Evolutionary conservation across 2,113 vertebrate species (phyloP), one percentile per base, ranked within the genome.

Genomic region (Anseranas semipalmata): DNA sequence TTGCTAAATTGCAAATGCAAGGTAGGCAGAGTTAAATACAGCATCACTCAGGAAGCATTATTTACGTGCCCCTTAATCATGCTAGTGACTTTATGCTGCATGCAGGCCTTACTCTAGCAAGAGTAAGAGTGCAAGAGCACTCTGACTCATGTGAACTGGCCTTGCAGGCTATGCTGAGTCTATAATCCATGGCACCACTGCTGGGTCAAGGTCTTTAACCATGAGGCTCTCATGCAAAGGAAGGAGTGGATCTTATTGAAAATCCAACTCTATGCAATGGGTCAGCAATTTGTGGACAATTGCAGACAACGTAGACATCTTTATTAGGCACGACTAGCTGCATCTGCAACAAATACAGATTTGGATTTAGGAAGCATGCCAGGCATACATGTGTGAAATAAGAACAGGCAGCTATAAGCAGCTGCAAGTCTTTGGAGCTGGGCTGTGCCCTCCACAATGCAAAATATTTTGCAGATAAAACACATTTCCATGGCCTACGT

Each of bases 401-500:
- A 39, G 21, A 48, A 11, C 19, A 65, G 46, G 28, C 9, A 62
- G 15, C 11, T 50, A 46, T 4, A 59, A 67, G 22, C 5, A 75
- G 35, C 62, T 68, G 25, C n/a, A 80, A 80, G 65, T 11, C 30
- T 50, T 67, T 24, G 56, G 22, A 68, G 11, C 0, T 33, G 52
- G 15, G 21, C 22, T 95, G n/a, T 50, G 32, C 22, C 60, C 5
- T 55, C 59, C 45, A 41, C 32, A 50, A 30, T 15, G n/a, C 20
- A 39, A 82, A 82, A 14, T 62, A 19, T 62, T 43, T 22, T 84
- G 33, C 60, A 71, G n/a, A 22, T 30, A 79, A 68, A 89, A 45
- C 0, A 1, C 5, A 1, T 2, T 45, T 87, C 89, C 39, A 45
- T 0, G 1, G 63, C 35, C 30, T 62, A 4, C 3, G 15, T 73